These are phyloP conservation scores for Eupithecia dodoneata DNA, from an alignment of 2,888 invertebrate species.

Conservation along the genomic window DNA sequence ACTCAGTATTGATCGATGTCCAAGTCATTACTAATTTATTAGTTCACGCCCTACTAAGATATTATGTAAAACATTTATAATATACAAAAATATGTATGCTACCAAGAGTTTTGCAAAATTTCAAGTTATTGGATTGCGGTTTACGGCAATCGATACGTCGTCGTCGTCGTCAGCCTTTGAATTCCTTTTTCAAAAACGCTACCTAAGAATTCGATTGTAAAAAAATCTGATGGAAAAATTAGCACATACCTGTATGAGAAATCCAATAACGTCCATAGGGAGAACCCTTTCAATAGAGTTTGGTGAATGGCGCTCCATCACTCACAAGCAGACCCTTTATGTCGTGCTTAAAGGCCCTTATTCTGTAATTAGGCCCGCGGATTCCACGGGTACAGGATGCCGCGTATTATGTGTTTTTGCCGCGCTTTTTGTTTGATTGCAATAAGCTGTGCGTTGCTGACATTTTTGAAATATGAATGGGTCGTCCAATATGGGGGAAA, in stretches of 20 bases:
- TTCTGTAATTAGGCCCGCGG: constrained; percentile 73
- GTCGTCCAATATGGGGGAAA: constrained; percentile 15
- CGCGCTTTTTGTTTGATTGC: constrained; percentile 49
- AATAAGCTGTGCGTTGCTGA: constrained; percentile 29
- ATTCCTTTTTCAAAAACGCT: constrained; percentile 1
- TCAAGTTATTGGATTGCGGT: constrained; percentile 25
- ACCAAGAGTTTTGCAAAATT: neutral
- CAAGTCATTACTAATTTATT: constrained; percentile 68
- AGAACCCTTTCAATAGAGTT: constrained; percentile 73
- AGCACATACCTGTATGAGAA: constrained; percentile 62
- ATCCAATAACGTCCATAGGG: constrained; percentile 62
- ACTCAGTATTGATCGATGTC: constrained; percentile 63
- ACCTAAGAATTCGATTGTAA: constrained; percentile 2
- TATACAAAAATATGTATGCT: neutral
- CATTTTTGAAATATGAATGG: constrained; percentile 31
- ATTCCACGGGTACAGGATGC: constrained; percentile 71
- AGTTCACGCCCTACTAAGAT: constrained; percentile 49
- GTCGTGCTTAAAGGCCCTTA: constrained; percentile 58
- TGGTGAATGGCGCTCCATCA: constrained; percentile 75
- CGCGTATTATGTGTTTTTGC: constrained; percentile 59
- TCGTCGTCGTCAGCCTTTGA: neutral
- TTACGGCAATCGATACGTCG: constrained; percentile 1
- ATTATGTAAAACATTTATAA: neutral
- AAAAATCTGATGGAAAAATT: constrained; percentile 47
- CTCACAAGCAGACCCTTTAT: constrained; percentile 66